Base-by-base conservation (phyloP, 2,797 vertebrate genomes). In the Champsocephalus gunnari region DNA sequence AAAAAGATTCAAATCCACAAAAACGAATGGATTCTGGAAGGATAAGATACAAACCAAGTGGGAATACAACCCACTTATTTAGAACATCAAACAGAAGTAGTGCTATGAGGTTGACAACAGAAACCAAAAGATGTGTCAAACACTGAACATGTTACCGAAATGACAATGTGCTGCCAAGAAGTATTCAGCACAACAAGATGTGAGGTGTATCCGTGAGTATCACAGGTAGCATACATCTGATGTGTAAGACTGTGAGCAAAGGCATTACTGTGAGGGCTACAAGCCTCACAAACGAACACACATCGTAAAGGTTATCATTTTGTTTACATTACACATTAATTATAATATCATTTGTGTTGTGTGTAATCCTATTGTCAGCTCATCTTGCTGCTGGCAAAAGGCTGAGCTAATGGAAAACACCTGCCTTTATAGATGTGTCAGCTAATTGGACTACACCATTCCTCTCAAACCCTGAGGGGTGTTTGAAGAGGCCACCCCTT, bases 111-210 rank as follows among this genome's bases (percentile, higher is more conserved):
- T 17, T 58, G 61, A 74, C 68, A 63, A 49, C 43, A 34, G 17
- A 48, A 70, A 67, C 38, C 28, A 34, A 50, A 69, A 66, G 58
- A 81, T 12, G 54, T 58, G 47, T 77, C 60, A 66, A 62, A 63
- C 74, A 67, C 1, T 47, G 21, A 63, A 58, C 24, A 68, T 32
- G 28, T 21, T 56, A 41, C 49, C n/a, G 59, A 59, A 75, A 76
- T 56, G 47, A 66, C 66, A 74, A 24, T 12, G 50, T 8, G 19
- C 63, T 2, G 55, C 16, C 19, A 45, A 55, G 16, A 28, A 34
- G 24, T 13, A 12, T 21, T 79, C 51, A 38, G 21, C 17, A 53
- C 47, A 50, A 34, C 38, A 24, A 28, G 70, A 56, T 48, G 66
- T 55, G 63, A 67, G 65, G 28, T 59, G 55, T 43, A 71, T 61